phyloP scores from a whole-genome alignment of 2,888 invertebrate genomes.

The Melieria picta region DNA sequence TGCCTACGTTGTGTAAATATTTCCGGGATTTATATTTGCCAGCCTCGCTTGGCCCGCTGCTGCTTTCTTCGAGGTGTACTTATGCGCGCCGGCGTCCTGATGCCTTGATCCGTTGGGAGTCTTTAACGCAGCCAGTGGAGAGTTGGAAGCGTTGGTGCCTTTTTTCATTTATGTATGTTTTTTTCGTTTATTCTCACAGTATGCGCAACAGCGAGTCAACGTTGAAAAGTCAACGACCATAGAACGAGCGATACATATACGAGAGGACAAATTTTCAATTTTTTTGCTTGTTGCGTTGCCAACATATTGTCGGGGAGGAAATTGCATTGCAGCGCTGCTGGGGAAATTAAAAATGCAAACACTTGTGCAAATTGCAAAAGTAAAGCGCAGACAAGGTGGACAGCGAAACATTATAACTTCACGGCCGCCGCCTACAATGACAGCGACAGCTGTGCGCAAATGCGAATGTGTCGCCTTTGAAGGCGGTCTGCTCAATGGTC shows the following conservation, averaged over 20 bases:
- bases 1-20: conserved; percentile 52
- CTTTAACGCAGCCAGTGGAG: conserved; percentile 32
- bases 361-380: conserved; percentile 32
- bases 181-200: not conserved
- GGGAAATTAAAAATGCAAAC: conserved; percentile 41
- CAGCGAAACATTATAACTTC: not conserved
- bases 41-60: not conserved
- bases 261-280: not conserved
- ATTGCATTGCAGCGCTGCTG: conserved; percentile 41
- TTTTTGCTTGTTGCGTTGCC: not conserved
- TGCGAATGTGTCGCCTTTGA: too few relatives aligned
- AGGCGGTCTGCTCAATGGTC: too few relatives aligned
- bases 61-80: conserved; percentile 4
- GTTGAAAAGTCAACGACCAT: conserved; percentile 22
- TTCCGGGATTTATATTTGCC: conserved; percentile 54
- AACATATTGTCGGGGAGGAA: conserved; percentile 34
- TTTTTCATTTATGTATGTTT: conserved; percentile 11
- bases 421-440: conserved; percentile 11
- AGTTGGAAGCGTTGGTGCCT: conserved; percentile 12
- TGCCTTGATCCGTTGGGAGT: conserved; percentile 39
- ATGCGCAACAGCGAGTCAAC: conserved; percentile 4
- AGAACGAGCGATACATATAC: not conserved
- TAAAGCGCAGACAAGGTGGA: conserved; percentile 3
- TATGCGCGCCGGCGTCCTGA: not conserved
- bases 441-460: conserved; percentile 18